phyloP scores from a whole-genome alignment of 2,888 invertebrate species.

The Chrysotoxum bicinctum region DNA sequence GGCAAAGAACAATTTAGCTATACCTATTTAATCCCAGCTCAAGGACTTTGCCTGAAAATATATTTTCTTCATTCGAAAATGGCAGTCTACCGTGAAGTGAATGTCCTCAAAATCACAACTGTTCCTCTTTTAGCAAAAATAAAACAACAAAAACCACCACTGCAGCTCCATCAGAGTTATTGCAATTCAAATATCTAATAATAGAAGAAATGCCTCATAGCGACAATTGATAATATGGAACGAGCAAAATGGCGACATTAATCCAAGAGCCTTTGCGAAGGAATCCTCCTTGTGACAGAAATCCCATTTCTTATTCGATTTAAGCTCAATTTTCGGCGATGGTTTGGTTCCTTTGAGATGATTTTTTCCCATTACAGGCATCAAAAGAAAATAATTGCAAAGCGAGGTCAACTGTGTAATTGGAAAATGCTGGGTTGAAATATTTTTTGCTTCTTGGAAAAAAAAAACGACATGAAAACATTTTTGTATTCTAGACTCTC shows the following conservation, averaged over 20 bases:
- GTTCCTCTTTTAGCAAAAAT: background rate
- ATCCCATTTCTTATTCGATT: constrained; percentile 57
- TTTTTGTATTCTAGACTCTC: constrained; percentile 12
- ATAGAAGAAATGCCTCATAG: constrained; percentile 7
- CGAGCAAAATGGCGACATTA: constrained; percentile 51
- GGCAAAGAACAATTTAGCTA: constrained; percentile 69
- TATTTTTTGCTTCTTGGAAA: constrained; percentile 29
- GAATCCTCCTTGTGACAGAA: constrained; percentile 9
- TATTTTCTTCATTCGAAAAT: background rate
- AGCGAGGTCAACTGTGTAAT: constrained; percentile 73
- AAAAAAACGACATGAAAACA: background rate
- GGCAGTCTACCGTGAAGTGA: background rate
- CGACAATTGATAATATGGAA: constrained; percentile 49
- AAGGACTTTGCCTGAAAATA: constrained; percentile 35
- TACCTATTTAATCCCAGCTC: constrained; percentile 65
- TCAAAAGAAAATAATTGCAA: constrained; percentile 71
- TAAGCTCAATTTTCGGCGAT: constrained; percentile 53
- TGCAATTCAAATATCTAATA: constrained; percentile 35
- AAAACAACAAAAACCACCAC: background rate
- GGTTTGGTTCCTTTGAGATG: constrained; percentile 49
- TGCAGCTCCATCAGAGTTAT: constrained; percentile 50
- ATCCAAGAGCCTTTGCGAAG: constrained; percentile 19
- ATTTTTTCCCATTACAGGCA: constrained; percentile 63
- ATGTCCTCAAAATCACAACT: background rate
- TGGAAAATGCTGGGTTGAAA: constrained; percentile 65